These are phyloP conservation scores for Helostoma temminkii DNA, from an alignment of 2,797 vertebrate species.

Conservation along the genomic window DNA sequence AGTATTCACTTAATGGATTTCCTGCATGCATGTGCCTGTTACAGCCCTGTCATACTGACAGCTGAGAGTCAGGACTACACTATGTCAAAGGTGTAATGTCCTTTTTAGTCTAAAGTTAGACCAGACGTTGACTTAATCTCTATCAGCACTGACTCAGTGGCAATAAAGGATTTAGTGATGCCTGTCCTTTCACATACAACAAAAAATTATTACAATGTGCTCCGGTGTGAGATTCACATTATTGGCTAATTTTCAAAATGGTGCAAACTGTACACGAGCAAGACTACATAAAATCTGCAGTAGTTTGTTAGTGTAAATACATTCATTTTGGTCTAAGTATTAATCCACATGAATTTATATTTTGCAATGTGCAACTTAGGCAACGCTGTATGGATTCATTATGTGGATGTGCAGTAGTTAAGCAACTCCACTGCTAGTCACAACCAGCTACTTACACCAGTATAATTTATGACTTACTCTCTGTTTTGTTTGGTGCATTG, in stretches of 20 bases:
- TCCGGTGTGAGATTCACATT: neutral
- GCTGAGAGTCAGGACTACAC: constrained; percentile 11
- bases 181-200: constrained; percentile 6
- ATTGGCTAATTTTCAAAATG: neutral
- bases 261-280: neutral
- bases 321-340: constrained; percentile 1
- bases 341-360: neutral
- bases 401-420: neutral
- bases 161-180: constrained; percentile 31
- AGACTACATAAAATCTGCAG: neutral
- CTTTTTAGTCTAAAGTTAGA: constrained; percentile 10
- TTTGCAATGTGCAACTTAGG: neutral
- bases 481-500: constrained; percentile 18
- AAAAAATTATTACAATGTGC: neutral
- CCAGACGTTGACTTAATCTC: constrained; percentile 13
- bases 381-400: neutral
- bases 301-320: neutral
- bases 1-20: no score
- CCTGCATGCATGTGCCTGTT: constrained; percentile 39
- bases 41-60: constrained; percentile 16
- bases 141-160: constrained; percentile 23
- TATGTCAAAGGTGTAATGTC: constrained; percentile 39
- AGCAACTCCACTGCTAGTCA: neutral
- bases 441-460: neutral
- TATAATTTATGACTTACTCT: constrained; percentile 10